These are phyloP conservation scores for Menidia beryllina DNA, from an alignment of 2,113 vertebrate species.

Conservation along the genomic window DNA sequence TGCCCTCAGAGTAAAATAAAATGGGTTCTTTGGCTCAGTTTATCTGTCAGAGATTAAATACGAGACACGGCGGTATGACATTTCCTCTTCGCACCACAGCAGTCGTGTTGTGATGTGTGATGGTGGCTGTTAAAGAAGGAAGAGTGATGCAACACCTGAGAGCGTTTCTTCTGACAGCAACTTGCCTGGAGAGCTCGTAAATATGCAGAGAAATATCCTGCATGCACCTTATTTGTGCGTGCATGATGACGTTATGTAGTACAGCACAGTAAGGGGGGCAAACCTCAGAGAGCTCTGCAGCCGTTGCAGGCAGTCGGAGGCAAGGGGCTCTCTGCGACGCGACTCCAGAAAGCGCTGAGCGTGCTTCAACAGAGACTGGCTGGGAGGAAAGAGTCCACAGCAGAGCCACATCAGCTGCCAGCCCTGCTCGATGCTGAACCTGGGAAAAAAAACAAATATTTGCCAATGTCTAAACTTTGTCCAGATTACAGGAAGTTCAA, in stretches of 20 bases:
- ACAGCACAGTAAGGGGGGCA: background rate
- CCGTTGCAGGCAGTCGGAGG: conserved; percentile 85
- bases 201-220: background rate
- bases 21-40: background rate
- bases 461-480: background rate
- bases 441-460: no score
- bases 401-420: conserved; percentile 98
- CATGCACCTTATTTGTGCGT: background rate
- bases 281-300: conserved; percentile 90
- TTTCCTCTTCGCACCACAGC: conserved; percentile 22
- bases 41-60: background rate
- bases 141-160: conserved; percentile 2
- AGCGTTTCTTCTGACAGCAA: background rate
- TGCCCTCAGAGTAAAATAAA: background rate
- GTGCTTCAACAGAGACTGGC: conserved; percentile 87
- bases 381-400: conserved; percentile 91
- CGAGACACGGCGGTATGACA: background rate
- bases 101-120: background rate
- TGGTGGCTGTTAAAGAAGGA: background rate
- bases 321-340: conserved; percentile 81
- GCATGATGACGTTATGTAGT: background rate
- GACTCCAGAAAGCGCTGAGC: conserved; percentile 91
- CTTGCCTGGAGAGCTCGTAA: background rate
- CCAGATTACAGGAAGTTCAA: background rate
- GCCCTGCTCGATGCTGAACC: conserved; percentile 89